These are phyloP conservation scores for Cepphus grylle DNA, from an alignment of 2,113 vertebrate genomes.

Conservation along the genomic window DNA sequence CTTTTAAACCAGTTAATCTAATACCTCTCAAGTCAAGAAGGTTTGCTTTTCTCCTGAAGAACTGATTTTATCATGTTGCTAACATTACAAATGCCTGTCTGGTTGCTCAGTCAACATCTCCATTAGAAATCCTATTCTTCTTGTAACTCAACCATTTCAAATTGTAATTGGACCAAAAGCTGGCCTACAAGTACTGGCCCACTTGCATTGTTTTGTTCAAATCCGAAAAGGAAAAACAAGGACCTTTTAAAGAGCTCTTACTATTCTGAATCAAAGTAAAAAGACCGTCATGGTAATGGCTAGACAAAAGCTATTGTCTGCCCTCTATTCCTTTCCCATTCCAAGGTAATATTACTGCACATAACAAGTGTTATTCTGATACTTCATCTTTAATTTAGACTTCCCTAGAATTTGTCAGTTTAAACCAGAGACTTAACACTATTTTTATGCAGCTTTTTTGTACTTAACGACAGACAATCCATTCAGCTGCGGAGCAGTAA, in stretches of 20 bases:
- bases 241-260: neutral
- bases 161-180: neutral
- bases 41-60: neutral
- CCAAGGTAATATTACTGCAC: neutral
- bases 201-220: neutral
- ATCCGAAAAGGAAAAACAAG: neutral
- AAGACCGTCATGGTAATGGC: neutral
- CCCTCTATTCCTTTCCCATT: neutral
- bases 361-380: neutral
- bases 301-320: neutral
- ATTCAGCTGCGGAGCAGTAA: constrained; percentile 13
- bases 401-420: constrained; percentile 36
- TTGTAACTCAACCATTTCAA: constrained; percentile 26
- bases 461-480: constrained; percentile 1
- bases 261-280: neutral
- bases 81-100: neutral
- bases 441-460: constrained; percentile 39
- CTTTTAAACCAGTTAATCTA: constrained; percentile 41
- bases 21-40: neutral
- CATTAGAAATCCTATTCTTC: constrained; percentile 31
- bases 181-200: neutral
- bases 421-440: constrained; percentile 7
- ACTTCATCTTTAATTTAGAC: constrained; percentile 38
- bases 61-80: neutral
- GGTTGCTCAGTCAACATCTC: constrained; percentile 20